A percentile compares a stretch with the other conserved stretches of the same genome.
These are phyloP conservation scores for Zoanthus gigantus DNA, from an alignment of 92 coral and sea anemone genomes.

Conservation along the genomic window DNA sequence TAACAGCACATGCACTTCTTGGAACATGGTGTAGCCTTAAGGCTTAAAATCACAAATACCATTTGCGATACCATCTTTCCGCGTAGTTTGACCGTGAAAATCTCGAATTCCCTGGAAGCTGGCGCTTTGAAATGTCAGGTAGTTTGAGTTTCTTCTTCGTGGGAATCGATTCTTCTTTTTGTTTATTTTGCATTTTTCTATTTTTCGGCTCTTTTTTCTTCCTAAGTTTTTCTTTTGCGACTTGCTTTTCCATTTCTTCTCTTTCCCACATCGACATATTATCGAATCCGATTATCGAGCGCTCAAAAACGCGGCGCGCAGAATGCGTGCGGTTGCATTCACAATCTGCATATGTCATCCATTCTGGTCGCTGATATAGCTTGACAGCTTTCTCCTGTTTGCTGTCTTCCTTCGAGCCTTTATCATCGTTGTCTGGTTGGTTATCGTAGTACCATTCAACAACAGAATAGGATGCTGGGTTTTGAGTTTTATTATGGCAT, in stretches of 20 bases:
- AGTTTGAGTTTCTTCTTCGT: constrained; percentile 44
- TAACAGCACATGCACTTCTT: no score
- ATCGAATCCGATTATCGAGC: constrained; percentile 36
- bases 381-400: background rate
- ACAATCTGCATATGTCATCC: constrained; percentile 39
- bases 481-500: constrained; percentile 3
- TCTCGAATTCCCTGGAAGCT: constrained; percentile 19
- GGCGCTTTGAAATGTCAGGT: constrained; percentile 30
- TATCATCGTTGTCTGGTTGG: background rate
- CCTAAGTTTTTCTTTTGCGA: constrained; percentile 20
- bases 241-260: constrained; percentile 22
- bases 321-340: background rate
- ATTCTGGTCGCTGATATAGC: constrained; percentile 15
- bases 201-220: constrained; percentile 16
- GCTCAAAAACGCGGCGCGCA: background rate
- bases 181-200: constrained; percentile 32
- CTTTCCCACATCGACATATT: constrained; percentile 51
- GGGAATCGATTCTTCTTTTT: constrained; percentile 18
- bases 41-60: constrained; percentile 10
- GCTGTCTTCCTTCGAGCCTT: background rate
- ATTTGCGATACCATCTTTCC: constrained; percentile 26
- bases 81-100: constrained; percentile 33
- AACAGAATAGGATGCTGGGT: constrained; percentile 8
- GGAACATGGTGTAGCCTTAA: background rate
- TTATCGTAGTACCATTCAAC: constrained; percentile 45